phyloP scores from a whole-genome alignment of 2,113 vertebrate genomes.

The Lepus americanus region DNA sequence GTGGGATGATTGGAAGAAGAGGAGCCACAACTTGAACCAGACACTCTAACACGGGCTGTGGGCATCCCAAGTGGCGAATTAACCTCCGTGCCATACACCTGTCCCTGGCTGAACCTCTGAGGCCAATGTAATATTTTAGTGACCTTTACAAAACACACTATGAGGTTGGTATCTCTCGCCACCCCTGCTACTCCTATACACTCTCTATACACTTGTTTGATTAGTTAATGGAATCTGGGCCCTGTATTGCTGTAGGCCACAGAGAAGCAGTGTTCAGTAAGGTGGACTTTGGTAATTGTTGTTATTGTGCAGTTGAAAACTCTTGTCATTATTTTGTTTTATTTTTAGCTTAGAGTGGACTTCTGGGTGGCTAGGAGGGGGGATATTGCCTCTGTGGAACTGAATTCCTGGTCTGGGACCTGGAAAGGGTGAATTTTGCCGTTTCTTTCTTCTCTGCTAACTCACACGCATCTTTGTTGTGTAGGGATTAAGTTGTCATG shows the following conservation, averaged over 20 bases:
- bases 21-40: no score
- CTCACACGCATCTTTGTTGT: background rate
- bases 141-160: background rate
- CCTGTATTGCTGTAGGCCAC: background rate
- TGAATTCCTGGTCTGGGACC: background rate
- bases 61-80: no score
- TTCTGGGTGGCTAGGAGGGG: background rate
- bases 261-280: background rate
- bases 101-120: background rate
- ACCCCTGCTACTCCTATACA: no score
- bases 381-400: background rate
- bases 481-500: background rate
- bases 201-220: background rate
- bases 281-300: background rate
- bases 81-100: no score
- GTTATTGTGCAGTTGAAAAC: background rate
- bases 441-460: background rate
- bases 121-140: background rate
- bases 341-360: background rate
- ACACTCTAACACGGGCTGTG: no score
- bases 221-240: background rate
- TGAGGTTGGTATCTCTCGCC: background rate
- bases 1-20: no score
- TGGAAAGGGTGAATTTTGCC: background rate
- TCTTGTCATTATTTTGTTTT: conserved; percentile 35